Base-by-base conservation (phyloP, 2,888 invertebrate genomes). In the Panzeria rudis region DNA sequence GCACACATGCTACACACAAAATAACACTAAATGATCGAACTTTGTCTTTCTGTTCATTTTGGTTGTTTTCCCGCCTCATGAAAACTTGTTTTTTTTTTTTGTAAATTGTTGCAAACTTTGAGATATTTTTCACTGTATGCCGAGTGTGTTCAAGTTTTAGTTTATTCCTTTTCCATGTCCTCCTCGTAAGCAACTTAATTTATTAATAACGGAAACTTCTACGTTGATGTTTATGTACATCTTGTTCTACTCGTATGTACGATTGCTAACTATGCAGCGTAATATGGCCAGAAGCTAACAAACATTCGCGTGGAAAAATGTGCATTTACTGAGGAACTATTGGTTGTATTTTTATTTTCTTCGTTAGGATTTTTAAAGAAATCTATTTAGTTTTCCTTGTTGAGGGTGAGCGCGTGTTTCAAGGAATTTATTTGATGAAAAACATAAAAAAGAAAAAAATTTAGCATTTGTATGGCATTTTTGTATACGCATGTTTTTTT, bases 191-290 rank as follows among this genome's bases (percentile, higher is more conserved):
- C 64, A 71, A 76, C 66, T 66, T 84, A 80, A 84, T 84, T 84
- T 80, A 84, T 82, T 84, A 86, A 84, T 72, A 84, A 75, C 75
- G 83, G 81, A 77, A 84, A 84, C 66, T 84, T 84, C 32, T 64
- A 56, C 38, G 68, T 79, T 72, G 17, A 52, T 52, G 72, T 56
- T 78, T 68, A 61, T 81, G 78, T 78, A 47, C 17, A 61, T 7
- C 41, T 56, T 41, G n/a, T 38, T 20, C 68, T 69, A 47, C 11
- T 20, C 35, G 17, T 29, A 38, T 52, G 8, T 35, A 56, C 7
- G 41, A 71, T 13, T 62, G 17, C 71, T 47, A 32, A 35, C 66
- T 25, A 54, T 56, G 29, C 20, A 44, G 25, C 25, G 41, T 50
- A 66, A 66, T 32, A 38, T 47, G 38, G 54, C 47, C 59, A 59